These are phyloP conservation scores for Lagenorhynchus albirostris DNA, from an alignment of 2,113 vertebrate species.

Conservation along the genomic window DNA sequence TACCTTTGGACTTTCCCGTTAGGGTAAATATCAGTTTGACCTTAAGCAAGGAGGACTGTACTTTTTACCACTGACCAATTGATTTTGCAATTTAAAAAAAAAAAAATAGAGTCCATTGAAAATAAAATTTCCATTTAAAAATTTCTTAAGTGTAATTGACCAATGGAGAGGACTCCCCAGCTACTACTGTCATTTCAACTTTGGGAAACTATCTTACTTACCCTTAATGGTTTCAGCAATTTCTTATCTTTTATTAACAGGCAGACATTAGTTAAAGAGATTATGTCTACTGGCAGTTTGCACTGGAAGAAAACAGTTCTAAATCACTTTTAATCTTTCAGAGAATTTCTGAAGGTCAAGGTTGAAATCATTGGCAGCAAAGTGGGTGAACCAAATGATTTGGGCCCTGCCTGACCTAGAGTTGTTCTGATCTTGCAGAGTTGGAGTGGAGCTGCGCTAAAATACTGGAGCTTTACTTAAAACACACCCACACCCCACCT, in stretches of 20 bases:
- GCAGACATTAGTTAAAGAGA: slow-evolving; percentile 8
- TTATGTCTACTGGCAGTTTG: neutral
- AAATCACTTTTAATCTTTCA: slow-evolving; percentile 37
- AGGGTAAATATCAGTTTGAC: slow-evolving; percentile 30
- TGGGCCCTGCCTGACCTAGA: neutral
- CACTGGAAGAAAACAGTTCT: slow-evolving; percentile 36
- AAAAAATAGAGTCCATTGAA: neutral
- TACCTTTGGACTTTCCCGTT: neutral
- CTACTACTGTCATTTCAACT: neutral
- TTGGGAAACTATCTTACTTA: slow-evolving; percentile 17
- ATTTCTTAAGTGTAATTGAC: neutral
- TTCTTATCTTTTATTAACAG: slow-evolving; percentile 25
- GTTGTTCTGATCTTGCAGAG: neutral
- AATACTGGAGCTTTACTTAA: neutral
- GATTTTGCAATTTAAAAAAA: slow-evolving; percentile 27
- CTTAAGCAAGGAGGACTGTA: neutral
- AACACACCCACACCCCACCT: neutral
- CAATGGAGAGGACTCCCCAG: neutral
- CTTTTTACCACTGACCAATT: slow-evolving; percentile 6
- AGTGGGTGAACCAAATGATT: slow-evolving; percentile 22
- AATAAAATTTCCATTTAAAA: slow-evolving; percentile 26
- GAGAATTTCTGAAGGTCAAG: slow-evolving; percentile 42
- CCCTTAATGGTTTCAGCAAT: neutral
- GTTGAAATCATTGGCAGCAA: slow-evolving; percentile 27
- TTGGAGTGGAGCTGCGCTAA: neutral